Conservation (phyloP, 2,888 invertebrate species). For the Epinotia brunnichana region DNA sequence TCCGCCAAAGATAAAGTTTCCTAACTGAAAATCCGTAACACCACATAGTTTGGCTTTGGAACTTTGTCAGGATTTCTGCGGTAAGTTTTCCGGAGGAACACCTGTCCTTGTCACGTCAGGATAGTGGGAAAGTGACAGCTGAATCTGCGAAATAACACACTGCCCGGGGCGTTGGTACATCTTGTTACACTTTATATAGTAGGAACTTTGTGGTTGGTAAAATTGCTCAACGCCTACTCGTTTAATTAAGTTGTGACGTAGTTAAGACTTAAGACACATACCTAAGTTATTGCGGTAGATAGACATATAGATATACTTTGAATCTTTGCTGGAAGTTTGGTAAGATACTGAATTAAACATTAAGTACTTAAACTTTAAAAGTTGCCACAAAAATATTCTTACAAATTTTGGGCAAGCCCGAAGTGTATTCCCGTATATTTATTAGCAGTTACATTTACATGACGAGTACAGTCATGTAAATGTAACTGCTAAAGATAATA, state of each 20-base stretch:
- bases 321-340: no score
- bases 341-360: no score
- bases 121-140: conserved; percentile 7
- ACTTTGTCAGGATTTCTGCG: conserved; percentile 10
- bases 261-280: neutral
- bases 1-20: neutral
- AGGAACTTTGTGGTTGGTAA: conserved; percentile 12
- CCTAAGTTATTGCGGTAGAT: no score
- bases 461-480: no score
- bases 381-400: no score
- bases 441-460: no score
- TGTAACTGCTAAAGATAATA: no score
- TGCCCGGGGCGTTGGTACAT: neutral
- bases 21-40: conserved; percentile 14
- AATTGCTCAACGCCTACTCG: neutral
- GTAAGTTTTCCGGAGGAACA: neutral
- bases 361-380: no score
- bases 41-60: conserved; percentile 4
- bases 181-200: conserved; percentile 2
- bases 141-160: neutral
- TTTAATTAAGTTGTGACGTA: neutral
- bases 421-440: no score
- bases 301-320: no score
- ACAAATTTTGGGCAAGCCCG: no score
- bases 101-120: conserved; percentile 11